Evolutionary conservation across 1,140 invertebrate species (phyloP), one percentile per base, ranked within the genome.

Genomic region (Leptinotarsa defecta): DNA sequence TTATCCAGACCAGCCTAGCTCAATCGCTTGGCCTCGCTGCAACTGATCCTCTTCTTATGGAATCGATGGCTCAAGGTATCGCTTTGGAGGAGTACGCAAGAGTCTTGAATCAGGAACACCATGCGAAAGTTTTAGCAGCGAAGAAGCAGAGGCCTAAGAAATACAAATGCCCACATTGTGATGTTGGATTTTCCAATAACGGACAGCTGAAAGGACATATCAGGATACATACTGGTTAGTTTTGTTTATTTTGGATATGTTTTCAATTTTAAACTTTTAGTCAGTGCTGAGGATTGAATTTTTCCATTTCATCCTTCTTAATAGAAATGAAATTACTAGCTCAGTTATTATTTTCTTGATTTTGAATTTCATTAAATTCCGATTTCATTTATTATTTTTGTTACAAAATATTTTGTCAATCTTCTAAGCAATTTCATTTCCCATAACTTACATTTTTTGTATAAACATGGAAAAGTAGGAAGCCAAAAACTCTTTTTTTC

Each of bases 121-220:
- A 91, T 80, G 86, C 88, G 0, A 91, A 91, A 82, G 81, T 90
- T 0, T 76, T 91, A 5, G 90, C 89, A 75, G 87, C 89, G 0
- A 89, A 92, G 74, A 95, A 96, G 81, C 90, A 94, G 78, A 87
- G 95, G 5, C 95, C 95, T 0, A 97, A 97, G 84, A 94, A 94
- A 79, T 97, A 95, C 83, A 92, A 91, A 76, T 97, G 95, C 84
- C 93, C 94, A 0, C 92, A 95, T 81, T 97, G 95, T 83, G 89
- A 94, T 74, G 94, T 96, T 0, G 94, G 94, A 0, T 97, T 97
- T 83, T 96, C 94, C 48, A 98, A 97, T 84, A 96, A 96, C 84
- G 95, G 96, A 1, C 96, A 98, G 82, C 87, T 98, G 0, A 95
- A 94, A 84, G 95, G 95, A 73, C 96, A 98, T 83, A 90, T 96